Percentiles rank a stretch among this genome's conserved stretches.
phyloP scores from a whole-genome alignment of 2,888 invertebrate genomes.

The Lacanobia oleracea region DNA sequence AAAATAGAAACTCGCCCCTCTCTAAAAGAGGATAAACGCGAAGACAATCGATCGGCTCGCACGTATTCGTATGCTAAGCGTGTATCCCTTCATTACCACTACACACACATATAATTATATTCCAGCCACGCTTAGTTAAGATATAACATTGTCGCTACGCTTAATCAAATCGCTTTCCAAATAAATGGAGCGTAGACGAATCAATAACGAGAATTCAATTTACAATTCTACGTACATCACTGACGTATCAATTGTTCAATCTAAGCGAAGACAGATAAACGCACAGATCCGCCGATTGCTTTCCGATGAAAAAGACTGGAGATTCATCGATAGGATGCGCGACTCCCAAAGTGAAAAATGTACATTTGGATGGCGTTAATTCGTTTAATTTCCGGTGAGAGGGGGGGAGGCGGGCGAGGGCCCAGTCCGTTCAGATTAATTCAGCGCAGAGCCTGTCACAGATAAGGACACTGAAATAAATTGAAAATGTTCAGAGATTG shows the following conservation, averaged over 20 bases:
- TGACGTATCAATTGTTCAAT: constrained; percentile 90
- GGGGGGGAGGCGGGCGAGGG: constrained; percentile 73
- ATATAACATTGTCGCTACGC: constrained; percentile 79
- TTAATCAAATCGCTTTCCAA: constrained; percentile 87
- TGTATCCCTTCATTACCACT: constrained; percentile 69
- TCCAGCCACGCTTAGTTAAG: constrained; percentile 78
- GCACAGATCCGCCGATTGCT: constrained; percentile 86
- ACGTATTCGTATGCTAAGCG: constrained; percentile 67
- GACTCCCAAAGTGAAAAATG: constrained; percentile 90
- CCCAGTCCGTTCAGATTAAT: constrained; percentile 89
- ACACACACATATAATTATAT: constrained; percentile 75
- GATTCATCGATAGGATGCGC: constrained; percentile 89
- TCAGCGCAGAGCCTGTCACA: constrained; percentile 88
- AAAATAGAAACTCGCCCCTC: constrained; percentile 60
- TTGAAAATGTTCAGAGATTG: constrained; percentile 91
- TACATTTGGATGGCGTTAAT: constrained; percentile 91
- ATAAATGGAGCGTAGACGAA: constrained; percentile 87
- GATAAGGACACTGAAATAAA: constrained; percentile 91
- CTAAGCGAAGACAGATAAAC: constrained; percentile 89
- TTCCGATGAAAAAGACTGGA: constrained; percentile 88
- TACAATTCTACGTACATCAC: constrained; percentile 88
- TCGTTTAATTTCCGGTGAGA: constrained; percentile 91
- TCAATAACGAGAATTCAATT: constrained; percentile 89
- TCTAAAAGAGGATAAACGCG: constrained; percentile 63
- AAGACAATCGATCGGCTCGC: constrained; percentile 60